phyloP scores from a whole-genome alignment of 2,797 vertebrate genomes.

The Channallabes apus region DNA sequence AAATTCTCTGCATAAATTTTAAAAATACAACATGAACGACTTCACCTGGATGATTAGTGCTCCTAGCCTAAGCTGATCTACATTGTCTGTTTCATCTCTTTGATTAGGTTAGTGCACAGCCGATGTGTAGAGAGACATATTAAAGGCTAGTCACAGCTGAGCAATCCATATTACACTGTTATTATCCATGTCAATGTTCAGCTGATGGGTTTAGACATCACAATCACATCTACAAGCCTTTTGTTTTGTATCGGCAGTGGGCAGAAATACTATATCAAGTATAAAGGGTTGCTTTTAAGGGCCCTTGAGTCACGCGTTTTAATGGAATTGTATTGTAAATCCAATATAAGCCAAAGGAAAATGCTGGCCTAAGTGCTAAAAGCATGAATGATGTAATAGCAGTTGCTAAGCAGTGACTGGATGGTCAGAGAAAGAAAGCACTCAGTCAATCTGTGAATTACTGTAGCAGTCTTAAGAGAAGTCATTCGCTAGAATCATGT shows the following conservation, averaged over 20 bases:
- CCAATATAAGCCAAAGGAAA: neutral
- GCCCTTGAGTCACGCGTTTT: neutral
- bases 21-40: neutral
- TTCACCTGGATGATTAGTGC: neutral
- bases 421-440: neutral
- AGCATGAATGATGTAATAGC: neutral
- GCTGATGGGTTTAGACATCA: neutral
- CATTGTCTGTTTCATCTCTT: neutral
- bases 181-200: neutral
- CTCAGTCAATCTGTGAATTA: neutral
- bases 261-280: neutral
- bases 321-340: conserved; percentile 9
- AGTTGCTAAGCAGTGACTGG: neutral
- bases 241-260: neutral
- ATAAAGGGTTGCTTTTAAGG: neutral
- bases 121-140: neutral
- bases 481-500: neutral
- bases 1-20: neutral
- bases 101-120: neutral
- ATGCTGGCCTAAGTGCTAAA: conserved; percentile 24
- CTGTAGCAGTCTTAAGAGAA: neutral
- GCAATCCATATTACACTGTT: neutral
- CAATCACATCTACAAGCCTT: neutral
- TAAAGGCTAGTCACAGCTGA: neutral
- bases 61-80: neutral